phyloP scores from a whole-genome alignment of 37 sponge, comb jelly and placozoan species.

The Amphimedon queenslandica region DNA sequence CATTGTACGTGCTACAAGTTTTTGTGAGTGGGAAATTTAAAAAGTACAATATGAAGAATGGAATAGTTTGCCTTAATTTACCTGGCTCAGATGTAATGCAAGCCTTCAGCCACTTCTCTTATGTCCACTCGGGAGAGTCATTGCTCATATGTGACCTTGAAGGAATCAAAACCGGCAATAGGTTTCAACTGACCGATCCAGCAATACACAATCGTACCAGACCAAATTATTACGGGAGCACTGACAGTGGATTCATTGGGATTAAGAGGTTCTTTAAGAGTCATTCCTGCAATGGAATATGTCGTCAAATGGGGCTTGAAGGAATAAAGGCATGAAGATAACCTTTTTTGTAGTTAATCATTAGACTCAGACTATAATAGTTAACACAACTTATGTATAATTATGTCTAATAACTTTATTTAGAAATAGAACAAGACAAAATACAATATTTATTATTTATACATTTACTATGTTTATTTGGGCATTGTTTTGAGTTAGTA shows the following conservation, averaged over 20 bases:
- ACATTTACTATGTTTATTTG: no score
- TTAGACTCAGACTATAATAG: no score
- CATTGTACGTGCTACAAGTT: constrained; percentile 24
- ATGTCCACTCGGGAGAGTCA: constrained; percentile 37
- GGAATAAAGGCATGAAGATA: no score
- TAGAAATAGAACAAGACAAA: no score
- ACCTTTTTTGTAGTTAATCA: no score
- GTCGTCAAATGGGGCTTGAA: constrained; percentile 41
- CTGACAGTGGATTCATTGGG: constrained; percentile 45
- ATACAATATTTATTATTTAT: no score
- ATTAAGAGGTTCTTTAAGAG: constrained; percentile 54
- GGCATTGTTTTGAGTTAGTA: no score
- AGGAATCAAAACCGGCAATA: constrained; percentile 11
- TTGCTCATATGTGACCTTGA: constrained; percentile 67
- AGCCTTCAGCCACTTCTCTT: constrained; percentile 73
- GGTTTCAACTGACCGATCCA: constrained; percentile 46
- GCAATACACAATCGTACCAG: constrained; percentile 43
- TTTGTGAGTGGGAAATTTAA: constrained; percentile 41
- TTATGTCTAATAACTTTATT: no score
- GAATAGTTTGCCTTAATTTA: constrained; percentile 17
- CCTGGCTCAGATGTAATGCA: constrained; percentile 47
- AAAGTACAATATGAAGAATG: constrained; percentile 65
- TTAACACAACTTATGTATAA: no score
- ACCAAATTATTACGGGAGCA: constrained; percentile 28
- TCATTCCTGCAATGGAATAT: constrained; percentile 39